A percentile compares a stretch with the other conserved stretches of the same genome.
Evolutionary conservation across 2,888 invertebrate genomes (phyloP).

Genomic region (Archaeoteleia sp.): DNA sequence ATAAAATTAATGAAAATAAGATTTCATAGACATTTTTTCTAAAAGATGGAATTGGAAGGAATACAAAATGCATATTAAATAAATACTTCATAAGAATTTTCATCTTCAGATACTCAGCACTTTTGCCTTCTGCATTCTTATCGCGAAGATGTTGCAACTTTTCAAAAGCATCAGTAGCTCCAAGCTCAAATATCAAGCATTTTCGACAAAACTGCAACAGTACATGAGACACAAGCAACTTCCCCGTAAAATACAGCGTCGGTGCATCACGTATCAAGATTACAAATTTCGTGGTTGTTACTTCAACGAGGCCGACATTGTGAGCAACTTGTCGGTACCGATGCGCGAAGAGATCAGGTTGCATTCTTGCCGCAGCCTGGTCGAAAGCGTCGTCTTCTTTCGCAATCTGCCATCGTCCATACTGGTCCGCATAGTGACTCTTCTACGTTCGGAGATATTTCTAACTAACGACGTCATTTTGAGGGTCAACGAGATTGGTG

Average conservation of each 20-base stretch:
- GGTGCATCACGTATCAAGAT: conserved; percentile 67
- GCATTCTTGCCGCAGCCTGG: conserved; percentile 77
- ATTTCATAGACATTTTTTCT: too few relatives aligned
- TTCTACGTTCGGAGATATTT: conserved; percentile 76
- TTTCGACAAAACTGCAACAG: conserved; percentile 64
- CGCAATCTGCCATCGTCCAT: conserved; percentile 76
- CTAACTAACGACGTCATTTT: conserved; percentile 77
- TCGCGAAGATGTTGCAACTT: conserved; percentile 64
- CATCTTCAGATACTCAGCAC: conserved; percentile 55
- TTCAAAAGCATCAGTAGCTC: conserved; percentile 65
- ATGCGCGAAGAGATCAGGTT: conserved; percentile 76
- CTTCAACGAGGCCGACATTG: conserved; percentile 67
- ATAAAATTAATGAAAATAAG: conserved; percentile 14
- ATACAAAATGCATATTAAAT: too few relatives aligned
- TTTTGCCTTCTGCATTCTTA: conserved; percentile 59
- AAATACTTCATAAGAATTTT: too few relatives aligned
- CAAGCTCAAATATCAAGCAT: conserved; percentile 65
- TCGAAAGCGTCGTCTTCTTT: conserved; percentile 78
- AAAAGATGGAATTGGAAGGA: too few relatives aligned
- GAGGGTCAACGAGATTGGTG: conserved; percentile 75
- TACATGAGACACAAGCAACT: conserved; percentile 70
- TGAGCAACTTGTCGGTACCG: conserved; percentile 65
- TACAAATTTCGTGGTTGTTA: conserved; percentile 68
- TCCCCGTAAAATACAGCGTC: conserved; percentile 60
- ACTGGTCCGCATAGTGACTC: conserved; percentile 76